These are phyloP conservation scores for Melanerpes aurifrons DNA, from an alignment of 2,113 vertebrate species.

Conservation along the genomic window DNA sequence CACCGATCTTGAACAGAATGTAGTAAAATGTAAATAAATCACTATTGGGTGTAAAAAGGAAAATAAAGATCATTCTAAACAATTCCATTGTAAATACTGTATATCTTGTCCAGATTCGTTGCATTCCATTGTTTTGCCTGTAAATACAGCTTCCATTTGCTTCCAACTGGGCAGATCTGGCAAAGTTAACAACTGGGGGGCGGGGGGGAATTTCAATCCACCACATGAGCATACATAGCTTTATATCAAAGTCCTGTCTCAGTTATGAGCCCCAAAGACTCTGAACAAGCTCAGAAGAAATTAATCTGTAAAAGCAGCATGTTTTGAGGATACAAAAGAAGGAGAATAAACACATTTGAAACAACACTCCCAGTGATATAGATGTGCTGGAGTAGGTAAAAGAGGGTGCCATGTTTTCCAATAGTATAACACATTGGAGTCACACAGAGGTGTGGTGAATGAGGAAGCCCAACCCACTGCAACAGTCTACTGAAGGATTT, in stretches of 20 bases:
- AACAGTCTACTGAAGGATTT: background rate
- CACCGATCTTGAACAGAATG: no score
- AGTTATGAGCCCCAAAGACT: background rate
- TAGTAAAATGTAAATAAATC: no score
- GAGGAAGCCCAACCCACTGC: background rate
- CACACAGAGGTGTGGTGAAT: background rate
- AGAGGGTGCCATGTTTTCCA: background rate
- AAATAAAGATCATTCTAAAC: no score
- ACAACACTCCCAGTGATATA: background rate
- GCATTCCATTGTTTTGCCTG: no score
- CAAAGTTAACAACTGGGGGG: no score
- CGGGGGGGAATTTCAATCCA: no score
- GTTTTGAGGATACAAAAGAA: background rate
- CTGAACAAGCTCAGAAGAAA: background rate
- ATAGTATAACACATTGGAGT: rapidly evolving
- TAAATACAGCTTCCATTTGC: no score
- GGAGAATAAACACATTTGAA: background rate
- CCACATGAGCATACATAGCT: rapidly evolving
- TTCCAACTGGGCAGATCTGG: no score
- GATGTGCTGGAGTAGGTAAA: background rate
- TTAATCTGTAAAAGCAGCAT: background rate
- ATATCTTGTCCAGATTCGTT: no score
- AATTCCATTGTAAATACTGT: no score
- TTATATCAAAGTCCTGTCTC: background rate
- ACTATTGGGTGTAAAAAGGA: no score